Base-by-base conservation (phyloP, 2,888 invertebrate species). In the Balanococcus diminutus region DNA sequence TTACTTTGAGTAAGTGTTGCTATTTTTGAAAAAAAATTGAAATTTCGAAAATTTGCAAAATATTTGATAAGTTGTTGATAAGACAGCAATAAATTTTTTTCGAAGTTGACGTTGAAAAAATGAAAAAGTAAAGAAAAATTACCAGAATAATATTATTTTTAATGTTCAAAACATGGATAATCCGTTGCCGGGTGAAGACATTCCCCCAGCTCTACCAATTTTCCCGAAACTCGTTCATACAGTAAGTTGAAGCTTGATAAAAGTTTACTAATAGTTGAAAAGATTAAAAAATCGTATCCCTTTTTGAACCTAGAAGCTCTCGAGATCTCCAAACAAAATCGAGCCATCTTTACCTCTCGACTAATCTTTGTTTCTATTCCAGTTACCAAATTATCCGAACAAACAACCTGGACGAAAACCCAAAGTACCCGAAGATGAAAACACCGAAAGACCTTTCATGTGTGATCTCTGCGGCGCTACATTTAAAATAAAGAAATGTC, bases 381-480 rank as follows among this genome's bases (percentile, higher is more conserved):
- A 67, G 67, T 8, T 67, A 2, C 67, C 67, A 0, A 67, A 67
- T 14, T 67, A 67, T 6, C 67, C 67, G 14, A 67, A 67, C 16
- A 67, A 67, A 67, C 67, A 67, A 28, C 67, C 67, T 1, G 67
- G 67, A 4, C 25, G 67, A 16, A 67, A 67, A 67, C 67, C 67
- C 0, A 67, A 67, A 67, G 16, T 31, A 31, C 16, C 67, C 5
- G 67, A 67, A 67, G 67, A 67, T 67, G 67, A 67, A 67, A 67
- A 67, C 16, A 67, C 42, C 28, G 82, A 82, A 42, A 19, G 46
- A 82, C 82, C 82, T 19, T 82, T 46, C 28, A 82, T 82, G 82
- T 82, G 82, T 28, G 82, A 82, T 82, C 46, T 82, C 9, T 82
- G 82, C 25, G 82, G 82, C 9, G 82, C 82, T 9, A 82, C 82